A percentile compares a stretch with the other conserved stretches of the same genome.
Conservation (phyloP, 1,140 invertebrate species). For the Chymomyza costata region DNA sequence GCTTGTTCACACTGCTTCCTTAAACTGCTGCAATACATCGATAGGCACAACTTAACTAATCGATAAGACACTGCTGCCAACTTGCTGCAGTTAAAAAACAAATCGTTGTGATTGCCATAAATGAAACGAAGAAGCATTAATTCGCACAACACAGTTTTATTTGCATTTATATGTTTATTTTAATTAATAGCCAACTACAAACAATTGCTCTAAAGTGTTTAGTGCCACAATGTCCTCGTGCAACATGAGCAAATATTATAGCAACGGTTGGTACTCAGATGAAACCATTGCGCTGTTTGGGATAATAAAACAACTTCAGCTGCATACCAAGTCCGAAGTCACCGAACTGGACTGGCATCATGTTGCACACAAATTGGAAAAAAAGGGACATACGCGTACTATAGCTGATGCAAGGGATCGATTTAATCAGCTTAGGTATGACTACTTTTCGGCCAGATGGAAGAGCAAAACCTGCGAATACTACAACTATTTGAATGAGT, state of each 20-base stretch:
- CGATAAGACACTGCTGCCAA: too few relatives aligned
- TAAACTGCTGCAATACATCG: too few relatives aligned
- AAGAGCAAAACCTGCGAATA: conserved; percentile 17
- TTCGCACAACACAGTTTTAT: too few relatives aligned
- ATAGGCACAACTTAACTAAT: too few relatives aligned
- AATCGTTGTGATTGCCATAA: too few relatives aligned
- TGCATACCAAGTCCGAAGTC: neutral
- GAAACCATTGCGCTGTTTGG: conserved; percentile 20
- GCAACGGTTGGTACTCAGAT: conserved; percentile 9
- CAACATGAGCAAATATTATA: conserved; percentile 17
- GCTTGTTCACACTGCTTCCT: too few relatives aligned
- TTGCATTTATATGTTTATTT: too few relatives aligned
- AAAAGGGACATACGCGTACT: neutral
- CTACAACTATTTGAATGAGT: conserved; percentile 13
- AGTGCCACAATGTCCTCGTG: too few relatives aligned
- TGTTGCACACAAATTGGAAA: conserved; percentile 17
- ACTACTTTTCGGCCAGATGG: conserved; percentile 14
- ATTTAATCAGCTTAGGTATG: conserved; percentile 9
- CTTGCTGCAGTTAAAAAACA: too few relatives aligned
- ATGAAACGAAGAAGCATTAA: too few relatives aligned
- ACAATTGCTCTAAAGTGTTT: too few relatives aligned
- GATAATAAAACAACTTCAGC: conserved; percentile 6
- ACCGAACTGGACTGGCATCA: conserved; percentile 14
- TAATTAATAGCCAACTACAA: too few relatives aligned
- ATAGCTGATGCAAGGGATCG: conserved; percentile 9